Evolutionary conservation across 2,888 invertebrate species (phyloP).

Genomic region (Scaptomyza polygonia): DNA sequence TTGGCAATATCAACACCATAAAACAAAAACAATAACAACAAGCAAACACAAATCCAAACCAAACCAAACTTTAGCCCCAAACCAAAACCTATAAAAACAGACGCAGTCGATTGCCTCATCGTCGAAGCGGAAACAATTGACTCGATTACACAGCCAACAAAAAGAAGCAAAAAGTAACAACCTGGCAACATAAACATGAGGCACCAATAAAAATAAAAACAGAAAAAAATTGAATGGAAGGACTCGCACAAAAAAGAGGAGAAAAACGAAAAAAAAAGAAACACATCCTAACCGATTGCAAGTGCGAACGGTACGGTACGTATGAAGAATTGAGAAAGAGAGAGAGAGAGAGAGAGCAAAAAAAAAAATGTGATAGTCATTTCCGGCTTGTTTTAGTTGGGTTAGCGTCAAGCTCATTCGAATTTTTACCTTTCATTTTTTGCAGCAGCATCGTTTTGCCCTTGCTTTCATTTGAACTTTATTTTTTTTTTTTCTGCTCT

Average conservation of each 20-base stretch:
- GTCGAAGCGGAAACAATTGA: slow-evolving; percentile 76
- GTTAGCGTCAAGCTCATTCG: slow-evolving; percentile 39
- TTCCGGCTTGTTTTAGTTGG: slow-evolving; percentile 47
- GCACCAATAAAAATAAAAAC: slow-evolving; percentile 59
- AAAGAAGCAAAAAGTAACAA: slow-evolving; percentile 43
- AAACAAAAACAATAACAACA: slow-evolving; percentile 43
- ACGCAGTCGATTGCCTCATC: slow-evolving; percentile 77
- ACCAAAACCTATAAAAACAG: slow-evolving; percentile 65
- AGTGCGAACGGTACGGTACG: slow-evolving; percentile 27
- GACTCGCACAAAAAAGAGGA: slow-evolving; percentile 15
- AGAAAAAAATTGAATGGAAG: slow-evolving; percentile 49
- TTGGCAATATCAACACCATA: slow-evolving; percentile 66
- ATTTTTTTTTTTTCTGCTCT: not conserved
- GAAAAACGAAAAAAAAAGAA: slow-evolving; percentile 1
- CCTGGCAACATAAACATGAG: slow-evolving; percentile 72
- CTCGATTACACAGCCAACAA: slow-evolving; percentile 67
- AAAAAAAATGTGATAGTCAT: not conserved
- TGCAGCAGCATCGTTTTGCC: slow-evolving; percentile 7
- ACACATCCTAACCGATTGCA: slow-evolving; percentile 45
- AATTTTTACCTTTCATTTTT: slow-evolving; percentile 15
- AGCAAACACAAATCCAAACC: slow-evolving; percentile 35
- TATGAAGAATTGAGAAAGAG: not conserved
- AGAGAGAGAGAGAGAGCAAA: not conserved
- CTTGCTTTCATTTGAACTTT: slow-evolving; percentile 43
- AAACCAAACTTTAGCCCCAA: slow-evolving; percentile 50